Evolutionary conservation across 2,113 vertebrate species (phyloP).

Genomic region (Archocentrus centrarchus): DNA sequence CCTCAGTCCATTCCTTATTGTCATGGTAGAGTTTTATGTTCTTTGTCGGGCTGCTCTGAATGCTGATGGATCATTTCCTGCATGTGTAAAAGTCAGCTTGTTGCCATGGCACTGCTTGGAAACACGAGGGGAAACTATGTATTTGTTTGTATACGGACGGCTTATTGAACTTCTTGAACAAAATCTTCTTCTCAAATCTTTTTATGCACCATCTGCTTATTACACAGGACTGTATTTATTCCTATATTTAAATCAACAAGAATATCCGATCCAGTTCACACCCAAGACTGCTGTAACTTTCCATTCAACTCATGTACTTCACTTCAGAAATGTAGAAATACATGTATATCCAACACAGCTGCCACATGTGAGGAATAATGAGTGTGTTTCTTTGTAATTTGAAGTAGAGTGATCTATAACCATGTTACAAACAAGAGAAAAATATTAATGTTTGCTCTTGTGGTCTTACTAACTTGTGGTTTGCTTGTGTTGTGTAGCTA

Average conservation of each 20-base stretch:
- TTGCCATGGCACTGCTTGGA: not conserved
- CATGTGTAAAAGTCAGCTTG: not conserved
- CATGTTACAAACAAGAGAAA: not conserved
- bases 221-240: not conserved
- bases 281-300: not conserved
- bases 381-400: not conserved
- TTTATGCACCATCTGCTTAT: not conserved
- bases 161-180: too few species aligned
- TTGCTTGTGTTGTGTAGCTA: conserved; percentile 1
- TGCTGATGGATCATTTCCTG: not conserved
- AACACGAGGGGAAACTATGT: too few species aligned
- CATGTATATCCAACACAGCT: too few species aligned
- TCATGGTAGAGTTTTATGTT: not conserved
- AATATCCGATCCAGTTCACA: not conserved
- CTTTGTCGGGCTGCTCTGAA: not conserved
- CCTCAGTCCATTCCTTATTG: not conserved
- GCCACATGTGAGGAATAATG: not conserved
- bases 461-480: conserved; percentile 14
- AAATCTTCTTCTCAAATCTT: not conserved
- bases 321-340: not conserved
- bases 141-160: too few species aligned
- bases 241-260: not conserved
- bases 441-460: not conserved
- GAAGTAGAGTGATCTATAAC: not conserved
- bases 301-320: not conserved